Base-by-base conservation (phyloP, 1,140 invertebrate genomes). In the Bombus affinis region DNA sequence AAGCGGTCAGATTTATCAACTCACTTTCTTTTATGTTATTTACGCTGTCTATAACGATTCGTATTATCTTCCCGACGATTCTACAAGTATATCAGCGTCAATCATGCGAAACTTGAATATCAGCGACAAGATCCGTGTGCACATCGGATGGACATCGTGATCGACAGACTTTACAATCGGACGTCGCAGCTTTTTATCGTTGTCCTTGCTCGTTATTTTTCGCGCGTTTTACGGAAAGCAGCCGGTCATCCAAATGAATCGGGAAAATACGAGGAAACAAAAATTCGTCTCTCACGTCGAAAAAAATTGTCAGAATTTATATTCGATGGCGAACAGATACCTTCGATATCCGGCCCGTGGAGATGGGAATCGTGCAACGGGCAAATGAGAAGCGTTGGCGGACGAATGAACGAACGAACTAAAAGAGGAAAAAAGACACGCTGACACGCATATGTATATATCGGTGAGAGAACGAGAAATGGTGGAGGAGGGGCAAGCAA, bases 261-360 rank as follows among this genome's bases (percentile, higher is more conserved):
- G 59, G 13, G 6, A 53, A 32, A 73, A 73, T n/a, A 32, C 22
- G 70, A 18, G 57, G 57, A 15, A 53, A 44, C n/a, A 73, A 76
- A 83, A 82, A 66, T 44, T 59, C 28, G 44, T 18, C 42, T 74
- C 70, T 53, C 74, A 57, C 35, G 59, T 28, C 18, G 72, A 57
- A 86, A 84, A 82, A 80, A 73, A 85, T 80, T 80, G 83, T 85
- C 83, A 80, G 83, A 85, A 85, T 85, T 85, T 85, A 85, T 85
- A 85, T 44, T 68, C 83, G 83, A 85, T 80, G 76, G 76, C 39
- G 76, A 47, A 28, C 57, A 85, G 76, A 83, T 86, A 83, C 73
- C 81, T 86, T 62, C 85, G 70, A 86, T 86, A 86, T 86, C 66
- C 83, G 79, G 68, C 13, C 37, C 39, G 68, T 3, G 44, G 84